These are phyloP conservation scores for Gorsachius magnificus DNA, from an alignment of 2,797 vertebrate genomes.

Conservation along the genomic window DNA sequence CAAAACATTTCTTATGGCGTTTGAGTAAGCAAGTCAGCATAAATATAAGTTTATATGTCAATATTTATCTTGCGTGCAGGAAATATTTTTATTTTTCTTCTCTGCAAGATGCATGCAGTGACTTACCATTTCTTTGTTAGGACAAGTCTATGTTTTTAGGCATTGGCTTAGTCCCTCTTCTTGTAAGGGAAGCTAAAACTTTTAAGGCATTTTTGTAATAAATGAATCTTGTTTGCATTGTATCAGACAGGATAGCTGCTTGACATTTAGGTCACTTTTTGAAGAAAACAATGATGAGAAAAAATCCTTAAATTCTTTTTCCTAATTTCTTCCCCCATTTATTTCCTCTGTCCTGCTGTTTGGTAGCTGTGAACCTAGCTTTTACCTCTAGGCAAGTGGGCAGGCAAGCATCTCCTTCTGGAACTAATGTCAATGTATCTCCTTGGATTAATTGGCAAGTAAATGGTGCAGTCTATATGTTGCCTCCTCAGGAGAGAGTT, in stretches of 20 bases:
- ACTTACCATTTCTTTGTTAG: neutral
- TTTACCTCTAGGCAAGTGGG: constrained; percentile 62
- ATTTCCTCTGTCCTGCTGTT: constrained; percentile 50
- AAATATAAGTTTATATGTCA: neutral
- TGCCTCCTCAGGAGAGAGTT: constrained; percentile 43
- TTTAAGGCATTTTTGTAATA: neutral
- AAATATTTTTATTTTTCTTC: neutral
- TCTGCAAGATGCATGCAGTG: neutral
- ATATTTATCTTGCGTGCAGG: neutral
- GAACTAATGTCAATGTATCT: constrained; percentile 68
- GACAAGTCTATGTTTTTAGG: neutral
- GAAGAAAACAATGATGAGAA: neutral
- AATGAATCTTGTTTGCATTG: neutral
- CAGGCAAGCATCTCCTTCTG: constrained; percentile 67
- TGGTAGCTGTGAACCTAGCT: constrained; percentile 43
- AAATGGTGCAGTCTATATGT: constrained; percentile 57
- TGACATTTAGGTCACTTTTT: neutral
- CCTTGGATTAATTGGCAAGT: constrained; percentile 71
- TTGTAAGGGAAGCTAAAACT: neutral
- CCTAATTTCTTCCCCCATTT: constrained; percentile 38
- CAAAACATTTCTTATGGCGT: neutral
- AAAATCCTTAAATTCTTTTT: neutral
- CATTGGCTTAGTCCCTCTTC: neutral
- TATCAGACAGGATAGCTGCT: neutral
- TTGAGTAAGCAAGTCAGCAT: neutral